Percentiles rank a stretch among this genome's conserved stretches.
Evolutionary conservation across 2,797 vertebrate species (phyloP).

Genomic region (Chloroceryle amazona): DNA sequence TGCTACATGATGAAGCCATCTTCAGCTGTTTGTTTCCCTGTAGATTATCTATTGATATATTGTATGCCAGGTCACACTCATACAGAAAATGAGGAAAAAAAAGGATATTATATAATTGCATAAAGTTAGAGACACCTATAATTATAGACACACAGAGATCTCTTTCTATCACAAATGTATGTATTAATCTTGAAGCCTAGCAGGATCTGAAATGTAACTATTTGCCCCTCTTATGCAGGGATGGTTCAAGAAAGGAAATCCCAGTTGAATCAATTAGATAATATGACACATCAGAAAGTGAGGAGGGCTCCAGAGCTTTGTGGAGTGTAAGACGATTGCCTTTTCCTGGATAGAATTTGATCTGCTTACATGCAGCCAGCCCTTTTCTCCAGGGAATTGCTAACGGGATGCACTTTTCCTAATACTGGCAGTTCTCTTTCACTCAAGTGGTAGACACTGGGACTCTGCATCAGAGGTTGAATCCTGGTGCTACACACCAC

Average conservation of each 20-base stretch:
- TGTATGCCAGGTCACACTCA: not conserved
- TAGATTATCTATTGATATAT: not conserved
- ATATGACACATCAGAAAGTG: not conserved
- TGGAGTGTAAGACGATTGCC: not conserved
- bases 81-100: not conserved
- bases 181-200: not conserved
- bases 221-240: not conserved
- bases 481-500: not conserved
- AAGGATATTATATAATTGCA: not conserved
- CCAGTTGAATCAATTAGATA: not conserved
- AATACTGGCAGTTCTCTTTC: not conserved
- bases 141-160: not conserved
- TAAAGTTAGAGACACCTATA: not conserved
- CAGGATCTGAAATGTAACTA: not conserved
- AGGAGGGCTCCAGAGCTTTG: not conserved
- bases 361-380: not conserved
- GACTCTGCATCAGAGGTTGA: not conserved
- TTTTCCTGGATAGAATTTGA: not conserved
- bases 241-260: not conserved
- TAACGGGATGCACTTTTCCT: slow-evolving; percentile 34
- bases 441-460: not conserved
- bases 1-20: not conserved
- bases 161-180: not conserved
- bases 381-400: not conserved
- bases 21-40: not conserved